Evolutionary conservation across 2,888 invertebrate species (phyloP), one percentile per base, ranked within the genome.

Genomic region (Acronicta aceris): DNA sequence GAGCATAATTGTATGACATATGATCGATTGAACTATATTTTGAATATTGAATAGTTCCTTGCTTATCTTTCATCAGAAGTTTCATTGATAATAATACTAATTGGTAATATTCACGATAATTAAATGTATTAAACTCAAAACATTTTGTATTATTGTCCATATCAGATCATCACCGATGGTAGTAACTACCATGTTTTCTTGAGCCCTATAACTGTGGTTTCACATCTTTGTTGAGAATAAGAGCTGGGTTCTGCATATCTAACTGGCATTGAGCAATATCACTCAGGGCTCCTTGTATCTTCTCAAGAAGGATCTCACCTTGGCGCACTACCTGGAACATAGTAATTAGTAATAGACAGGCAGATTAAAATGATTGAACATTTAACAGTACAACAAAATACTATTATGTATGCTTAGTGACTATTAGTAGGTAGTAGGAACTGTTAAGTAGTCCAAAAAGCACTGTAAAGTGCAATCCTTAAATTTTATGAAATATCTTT

Each of bases 261-360:
- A 98, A 94, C 81, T 98, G 98, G 49, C 97, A 97, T 86, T 98
- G 98, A 0, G 98, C 98, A 59, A 99, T 99, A 84, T 99, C 99
- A 83, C 98, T 97, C 1, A 99, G 94, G 0, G 98, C 98, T 12
- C 96, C 96, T 91, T 99, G 99, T 51, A 99, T 98, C 87, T 98
- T 97, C 81, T 97, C 97, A 38, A 99, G 90, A 1, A 99, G 90
- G 17, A 96, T 95, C 90, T 99, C 99, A 0, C 99, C 99, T 87
- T 97, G 96, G 48, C 96, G 95, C 0, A 99, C 99, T 15, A 98
- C 96, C 89, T 96, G 94, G 4, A 68, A 47, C 5, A 13, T 30
- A 53, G 13, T 9, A 38, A 13, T 21, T 12, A n/a, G 6, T 17
- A 0, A 9, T 42, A 12, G 6, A 12, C 13, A 21, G 1, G 17